phyloP scores from a whole-genome alignment of 2,113 vertebrate species.

The Brachypteracias leptosomus region DNA sequence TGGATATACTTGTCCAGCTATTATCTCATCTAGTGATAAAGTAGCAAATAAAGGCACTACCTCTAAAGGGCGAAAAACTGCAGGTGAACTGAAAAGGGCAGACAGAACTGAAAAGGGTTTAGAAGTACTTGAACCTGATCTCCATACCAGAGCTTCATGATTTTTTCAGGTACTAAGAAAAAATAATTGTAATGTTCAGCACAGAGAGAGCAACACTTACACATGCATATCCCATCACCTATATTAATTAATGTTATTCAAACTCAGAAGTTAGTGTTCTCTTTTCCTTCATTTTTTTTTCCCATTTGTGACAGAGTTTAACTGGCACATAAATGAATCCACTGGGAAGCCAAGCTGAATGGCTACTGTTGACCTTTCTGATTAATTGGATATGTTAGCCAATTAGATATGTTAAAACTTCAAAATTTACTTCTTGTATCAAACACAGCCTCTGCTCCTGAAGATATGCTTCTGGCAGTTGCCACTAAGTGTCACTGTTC shows the following conservation, averaged over 20 bases:
- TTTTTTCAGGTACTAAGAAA: not conserved
- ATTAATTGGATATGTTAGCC: not conserved
- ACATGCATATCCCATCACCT: not conserved
- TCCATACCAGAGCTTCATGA: not conserved
- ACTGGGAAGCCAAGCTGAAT: not conserved
- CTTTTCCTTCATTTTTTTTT: not conserved
- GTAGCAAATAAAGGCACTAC: not conserved
- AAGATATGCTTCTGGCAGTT: not conserved
- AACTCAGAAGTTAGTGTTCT: not conserved
- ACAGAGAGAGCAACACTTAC: not conserved
- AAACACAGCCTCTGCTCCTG: not conserved
- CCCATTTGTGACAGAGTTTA: not conserved
- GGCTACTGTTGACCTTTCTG: not conserved
- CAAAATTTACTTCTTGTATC: not conserved
- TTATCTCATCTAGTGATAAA: not conserved
- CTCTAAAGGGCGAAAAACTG: not conserved
- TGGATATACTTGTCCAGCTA: not conserved
- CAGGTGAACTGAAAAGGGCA: not conserved
- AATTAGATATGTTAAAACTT: not conserved
- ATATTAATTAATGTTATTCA: not conserved
- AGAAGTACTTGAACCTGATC: not conserved
- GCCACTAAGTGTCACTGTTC: slow-evolving; percentile 63
- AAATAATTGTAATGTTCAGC: not conserved
- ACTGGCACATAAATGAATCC: not conserved
- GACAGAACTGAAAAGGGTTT: not conserved